Base-by-base conservation (phyloP, 2,888 invertebrate species). In the Chrysotoxum bicinctum region DNA sequence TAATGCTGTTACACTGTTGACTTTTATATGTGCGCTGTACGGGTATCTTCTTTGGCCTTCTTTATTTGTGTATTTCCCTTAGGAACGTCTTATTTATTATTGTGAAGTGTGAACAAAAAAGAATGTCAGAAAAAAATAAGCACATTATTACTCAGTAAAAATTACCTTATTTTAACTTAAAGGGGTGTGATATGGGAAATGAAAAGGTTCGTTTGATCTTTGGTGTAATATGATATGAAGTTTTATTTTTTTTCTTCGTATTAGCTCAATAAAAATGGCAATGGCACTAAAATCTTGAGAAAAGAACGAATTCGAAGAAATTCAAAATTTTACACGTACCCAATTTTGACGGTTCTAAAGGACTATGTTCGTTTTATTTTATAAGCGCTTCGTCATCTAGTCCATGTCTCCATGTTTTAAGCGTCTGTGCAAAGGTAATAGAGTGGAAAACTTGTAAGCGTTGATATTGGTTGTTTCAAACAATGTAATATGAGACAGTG, bases 31-130 rank as follows among this genome's bases (percentile, higher is more conserved):
- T n/a, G n/a, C n/a, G n/a, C n/a, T n/a, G n/a, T n/a, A n/a, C n/a
- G n/a, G n/a, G n/a, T 58, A 10, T 56, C 56, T 69, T 74, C 56
- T 73, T 70, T 74, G 79, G 79, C 21, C 37, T 58, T 37, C 21
- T 79, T 79, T 79, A 58, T 58, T 58, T 37, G 21, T 81, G 72
- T 85, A 85, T 76, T 73, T 72, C 76, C 76, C 72, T 72, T 45
- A 81, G 72, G 81, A 85, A 60, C 70, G 37, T 75, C 76, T 85
- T 76, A 85, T 85, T 85, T 84, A 84, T 85, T 80, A 72, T 80
- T 72, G 58, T 68, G 75, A 72, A 76, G 70, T 76, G 52, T 45
- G 43, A 45, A 45, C 64, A 70, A 81, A 30, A 40, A 81, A 72
- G 72, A 37, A 70, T 85, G 80, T 72, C 76, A 81, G 48, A 43